Percentiles rank a stretch among this genome's conserved stretches.
phyloP scores from a whole-genome alignment of 2,113 vertebrate genomes.

The Microcebus lehilahytsara region DNA sequence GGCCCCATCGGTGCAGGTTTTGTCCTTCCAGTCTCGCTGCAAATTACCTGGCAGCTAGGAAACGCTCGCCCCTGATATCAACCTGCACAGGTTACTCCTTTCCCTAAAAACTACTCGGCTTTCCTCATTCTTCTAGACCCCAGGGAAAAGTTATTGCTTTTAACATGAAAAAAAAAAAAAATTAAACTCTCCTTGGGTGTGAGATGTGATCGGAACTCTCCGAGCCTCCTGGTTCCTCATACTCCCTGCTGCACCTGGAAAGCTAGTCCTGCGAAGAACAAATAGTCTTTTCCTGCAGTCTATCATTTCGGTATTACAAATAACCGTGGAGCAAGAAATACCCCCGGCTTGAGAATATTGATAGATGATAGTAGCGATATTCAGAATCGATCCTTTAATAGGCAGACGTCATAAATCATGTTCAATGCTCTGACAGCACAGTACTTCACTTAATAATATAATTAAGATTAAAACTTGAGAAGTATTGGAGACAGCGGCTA shows the following conservation, averaged over 20 bases:
- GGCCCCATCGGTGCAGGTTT: background rate
- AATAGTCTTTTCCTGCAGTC: conserved; percentile 73
- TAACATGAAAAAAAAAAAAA: background rate
- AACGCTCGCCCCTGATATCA: background rate
- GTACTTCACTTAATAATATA: conserved; percentile 84
- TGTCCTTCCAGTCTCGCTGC: background rate
- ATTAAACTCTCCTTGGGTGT: background rate
- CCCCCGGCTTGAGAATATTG: conserved; percentile 57
- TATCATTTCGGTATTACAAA: conserved; percentile 66
- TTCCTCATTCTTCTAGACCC: background rate
- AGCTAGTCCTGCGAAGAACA: background rate
- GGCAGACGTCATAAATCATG: conserved; percentile 73
- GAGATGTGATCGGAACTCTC: background rate
- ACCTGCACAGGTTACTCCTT: background rate
- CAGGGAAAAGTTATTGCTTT: background rate
- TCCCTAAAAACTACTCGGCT: conserved; percentile 37
- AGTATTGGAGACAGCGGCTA: conserved; percentile 63
- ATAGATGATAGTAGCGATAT: conserved; percentile 77
- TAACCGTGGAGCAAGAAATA: background rate
- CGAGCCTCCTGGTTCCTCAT: background rate
- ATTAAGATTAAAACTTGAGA: conserved; percentile 85
- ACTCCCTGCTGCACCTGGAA: background rate
- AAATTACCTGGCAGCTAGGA: conserved; percentile 7
- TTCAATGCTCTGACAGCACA: conserved; percentile 71
- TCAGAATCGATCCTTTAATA: conserved; percentile 72